Evolutionary conservation across 2,113 vertebrate genomes (phyloP).

Genomic region (Rhinogobius similis): DNA sequence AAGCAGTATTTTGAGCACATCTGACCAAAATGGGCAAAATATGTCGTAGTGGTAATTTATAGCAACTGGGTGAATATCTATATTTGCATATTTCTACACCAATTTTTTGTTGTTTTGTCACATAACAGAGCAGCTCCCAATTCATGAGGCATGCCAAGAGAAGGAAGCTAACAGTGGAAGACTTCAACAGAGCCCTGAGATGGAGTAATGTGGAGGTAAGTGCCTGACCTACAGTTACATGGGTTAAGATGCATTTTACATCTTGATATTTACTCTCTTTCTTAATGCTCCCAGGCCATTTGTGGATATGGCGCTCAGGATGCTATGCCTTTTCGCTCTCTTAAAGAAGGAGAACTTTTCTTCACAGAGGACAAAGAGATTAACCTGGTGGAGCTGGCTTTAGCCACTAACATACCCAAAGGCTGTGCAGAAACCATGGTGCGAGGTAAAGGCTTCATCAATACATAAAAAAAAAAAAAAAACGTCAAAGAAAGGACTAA

Average conservation of each 20-base stretch:
- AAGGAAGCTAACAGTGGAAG: slow-evolving; percentile 87
- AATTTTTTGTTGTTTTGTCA: background rate
- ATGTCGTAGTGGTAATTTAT: too few relatives aligned
- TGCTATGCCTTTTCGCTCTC: slow-evolving; percentile 78
- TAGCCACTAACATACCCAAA: slow-evolving; percentile 90
- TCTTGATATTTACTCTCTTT: background rate
- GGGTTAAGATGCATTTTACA: background rate
- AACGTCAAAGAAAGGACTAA: background rate
- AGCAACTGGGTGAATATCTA: too few relatives aligned
- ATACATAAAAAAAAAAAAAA: background rate
- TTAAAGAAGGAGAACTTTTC: slow-evolving; percentile 88
- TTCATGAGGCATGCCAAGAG: slow-evolving; percentile 90
- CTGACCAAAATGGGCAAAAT: too few relatives aligned
- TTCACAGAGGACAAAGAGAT: slow-evolving; percentile 88
- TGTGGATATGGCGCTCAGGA: slow-evolving; percentile 87
- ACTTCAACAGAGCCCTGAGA: slow-evolving; percentile 88
- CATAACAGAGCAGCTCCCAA: slow-evolving; percentile 87
- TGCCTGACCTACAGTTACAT: background rate
- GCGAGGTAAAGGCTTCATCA: slow-evolving; percentile 71
- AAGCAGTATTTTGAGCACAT: too few relatives aligned
- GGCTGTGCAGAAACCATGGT: slow-evolving; percentile 88
- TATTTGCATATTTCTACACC: too few relatives aligned
- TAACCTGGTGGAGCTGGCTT: slow-evolving; percentile 88
- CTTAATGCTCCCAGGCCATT: slow-evolving; percentile 72
- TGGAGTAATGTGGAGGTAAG: slow-evolving; percentile 93